phyloP scores from a whole-genome alignment of 2,113 vertebrate species.

The Pedetes capensis region DNA sequence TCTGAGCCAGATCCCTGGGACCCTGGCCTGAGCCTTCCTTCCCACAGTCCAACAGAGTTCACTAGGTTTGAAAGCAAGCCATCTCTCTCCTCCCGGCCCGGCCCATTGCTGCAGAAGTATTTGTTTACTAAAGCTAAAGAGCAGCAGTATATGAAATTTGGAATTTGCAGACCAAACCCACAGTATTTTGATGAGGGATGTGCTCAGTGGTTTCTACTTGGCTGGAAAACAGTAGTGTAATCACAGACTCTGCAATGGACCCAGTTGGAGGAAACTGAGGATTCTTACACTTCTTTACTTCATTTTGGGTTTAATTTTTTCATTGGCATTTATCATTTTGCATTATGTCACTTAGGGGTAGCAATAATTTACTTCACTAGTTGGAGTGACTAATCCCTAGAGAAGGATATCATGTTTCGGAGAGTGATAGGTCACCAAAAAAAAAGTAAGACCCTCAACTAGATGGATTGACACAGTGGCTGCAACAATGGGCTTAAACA shows the following conservation, averaged over 20 bases:
- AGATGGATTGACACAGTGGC: too few species aligned
- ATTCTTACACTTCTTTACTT: neutral
- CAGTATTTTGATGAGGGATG: neutral
- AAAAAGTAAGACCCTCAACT: too few species aligned
- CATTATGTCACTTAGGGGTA: neutral
- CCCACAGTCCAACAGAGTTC: conserved; percentile 25
- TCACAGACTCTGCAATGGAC: neutral
- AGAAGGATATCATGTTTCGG: too few species aligned
- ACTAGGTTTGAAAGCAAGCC: conserved; percentile 1
- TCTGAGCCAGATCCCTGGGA: conserved; percentile 70
- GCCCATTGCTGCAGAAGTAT: neutral
- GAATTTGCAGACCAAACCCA: neutral
- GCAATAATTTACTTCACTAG: neutral
- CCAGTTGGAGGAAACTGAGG: neutral
- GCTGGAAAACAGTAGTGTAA: neutral
- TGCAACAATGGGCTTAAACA: too few species aligned
- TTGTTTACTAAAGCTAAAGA: conserved; percentile 6
- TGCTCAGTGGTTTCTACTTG: neutral
- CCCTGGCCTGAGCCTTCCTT: neutral
- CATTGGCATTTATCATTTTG: neutral
- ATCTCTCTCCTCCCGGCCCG: neutral
- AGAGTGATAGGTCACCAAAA: too few species aligned
- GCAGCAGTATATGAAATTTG: neutral
- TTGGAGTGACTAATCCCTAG: too few species aligned
- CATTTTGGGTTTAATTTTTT: neutral